These are phyloP conservation scores for Chauna torquata DNA, from an alignment of 2,113 vertebrate species.

Conservation along the genomic window DNA sequence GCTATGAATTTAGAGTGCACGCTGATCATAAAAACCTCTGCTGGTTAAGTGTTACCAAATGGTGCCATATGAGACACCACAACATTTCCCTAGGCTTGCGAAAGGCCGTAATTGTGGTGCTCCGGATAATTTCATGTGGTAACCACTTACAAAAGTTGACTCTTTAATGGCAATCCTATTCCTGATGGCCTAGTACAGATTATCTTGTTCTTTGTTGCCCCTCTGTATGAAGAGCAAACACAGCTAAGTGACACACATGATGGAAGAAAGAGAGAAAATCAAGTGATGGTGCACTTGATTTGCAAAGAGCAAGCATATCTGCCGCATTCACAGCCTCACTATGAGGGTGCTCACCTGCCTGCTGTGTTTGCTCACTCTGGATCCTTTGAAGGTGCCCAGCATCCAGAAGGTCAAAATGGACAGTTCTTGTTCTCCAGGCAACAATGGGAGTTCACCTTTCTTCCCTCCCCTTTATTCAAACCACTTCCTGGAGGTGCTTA, in stretches of 20 bases:
- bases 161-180: not conserved
- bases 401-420: not conserved
- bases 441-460: not conserved
- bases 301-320: not conserved
- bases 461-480: not conserved
- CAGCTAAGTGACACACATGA: not conserved
- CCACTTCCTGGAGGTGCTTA: not conserved
- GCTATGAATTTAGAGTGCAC: not conserved
- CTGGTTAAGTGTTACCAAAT: conserved; percentile 58
- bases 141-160: conserved; percentile 24
- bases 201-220: not conserved
- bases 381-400: not conserved
- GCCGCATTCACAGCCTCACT: not conserved
- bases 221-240: not conserved
- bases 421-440: not conserved
- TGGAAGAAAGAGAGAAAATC: not conserved
- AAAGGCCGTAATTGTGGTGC: conserved; percentile 55
- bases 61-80: conserved; percentile 56
- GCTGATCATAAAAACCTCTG: conserved; percentile 38
- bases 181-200: not conserved
- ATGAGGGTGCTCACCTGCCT: not conserved
- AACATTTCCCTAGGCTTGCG: conserved; percentile 44
- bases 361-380: not conserved
- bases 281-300: not conserved
- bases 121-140: conserved; percentile 47